Base-by-base conservation (phyloP, 2,888 invertebrate species). In the Drosophila histrio region DNA sequence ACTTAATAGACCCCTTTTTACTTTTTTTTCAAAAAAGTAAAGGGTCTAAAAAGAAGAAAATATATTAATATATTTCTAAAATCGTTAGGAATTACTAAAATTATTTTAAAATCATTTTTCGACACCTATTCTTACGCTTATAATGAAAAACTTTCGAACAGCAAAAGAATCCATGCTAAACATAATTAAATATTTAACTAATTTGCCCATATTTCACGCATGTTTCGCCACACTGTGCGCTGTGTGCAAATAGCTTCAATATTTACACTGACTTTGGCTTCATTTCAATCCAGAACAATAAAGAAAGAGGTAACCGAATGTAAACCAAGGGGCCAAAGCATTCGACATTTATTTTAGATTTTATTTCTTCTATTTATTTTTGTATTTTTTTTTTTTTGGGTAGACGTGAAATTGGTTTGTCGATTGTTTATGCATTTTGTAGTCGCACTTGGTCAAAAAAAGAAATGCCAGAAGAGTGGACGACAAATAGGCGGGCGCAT, bases 391-490 rank as follows among this genome's bases (percentile, higher is more conserved):
- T 34, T 61, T 59, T 39, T 63, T 46, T 53, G 15, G 46, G 36
- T 26, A 17, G 61, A 70, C 54, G 60, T 63, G 64, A 88, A 81
- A 86, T 88, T 84, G 80, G 79, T 80, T 87, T 81, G 56, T 75
- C 71, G 70, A 82, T 87, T 88, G 88, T 87, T 87, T 85, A 82
- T 87, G 87, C 77, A 82, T 80, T 84, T 88, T 75, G 79, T 83
- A 67, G 77, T 58, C 72, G 52, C 70, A 76, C 73, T 76, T 44
- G 32, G 38, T 36, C 34, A 59, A 39, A 61, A 39, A 61, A 47
- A 41, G 71, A 73, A 75, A 70, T 66, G 73, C 61, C 56, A 61
- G 47, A 60, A 67, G 67, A 76, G 77, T 56, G 61, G 54, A 74
- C 77, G 77, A 77, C 77, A 77, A 77, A 71, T 77, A 77, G 67